Evolutionary conservation across 2,888 invertebrate genomes (phyloP).

Genomic region (Brenthis daphne): DNA sequence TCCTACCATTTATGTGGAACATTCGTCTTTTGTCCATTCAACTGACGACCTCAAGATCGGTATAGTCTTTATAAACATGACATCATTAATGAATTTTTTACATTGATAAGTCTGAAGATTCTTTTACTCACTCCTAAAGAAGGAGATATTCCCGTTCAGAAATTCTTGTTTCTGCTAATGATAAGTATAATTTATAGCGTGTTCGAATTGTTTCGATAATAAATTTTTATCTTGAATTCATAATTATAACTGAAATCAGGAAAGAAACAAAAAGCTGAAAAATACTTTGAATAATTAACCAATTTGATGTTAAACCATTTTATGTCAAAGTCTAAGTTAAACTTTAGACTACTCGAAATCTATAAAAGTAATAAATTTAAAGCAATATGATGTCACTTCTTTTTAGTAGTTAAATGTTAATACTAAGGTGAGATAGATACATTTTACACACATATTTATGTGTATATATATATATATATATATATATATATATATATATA

Average conservation of each 20-base stretch:
- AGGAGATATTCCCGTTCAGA: not conserved
- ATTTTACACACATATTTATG: no score
- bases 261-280: no score
- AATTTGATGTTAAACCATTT: not conserved
- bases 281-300: not conserved
- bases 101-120: conserved; percentile 12
- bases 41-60: conserved; percentile 27
- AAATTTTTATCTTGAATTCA: no score
- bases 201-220: no score
- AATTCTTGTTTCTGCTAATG: not conserved
- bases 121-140: not conserved
- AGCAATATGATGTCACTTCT: no score
- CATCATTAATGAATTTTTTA: conserved; percentile 17
- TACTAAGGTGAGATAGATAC: no score
- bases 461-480: no score
- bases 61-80: conserved; percentile 23
- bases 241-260: no score
- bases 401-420: no score
- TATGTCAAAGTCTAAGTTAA: not conserved
- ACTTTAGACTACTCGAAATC: no score
- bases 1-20: conserved; percentile 36
- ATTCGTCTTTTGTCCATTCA: conserved; percentile 36
- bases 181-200: not conserved
- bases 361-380: no score
- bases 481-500: no score